Conservation (phyloP, 2,888 invertebrate species). For the Autographa gamma region DNA sequence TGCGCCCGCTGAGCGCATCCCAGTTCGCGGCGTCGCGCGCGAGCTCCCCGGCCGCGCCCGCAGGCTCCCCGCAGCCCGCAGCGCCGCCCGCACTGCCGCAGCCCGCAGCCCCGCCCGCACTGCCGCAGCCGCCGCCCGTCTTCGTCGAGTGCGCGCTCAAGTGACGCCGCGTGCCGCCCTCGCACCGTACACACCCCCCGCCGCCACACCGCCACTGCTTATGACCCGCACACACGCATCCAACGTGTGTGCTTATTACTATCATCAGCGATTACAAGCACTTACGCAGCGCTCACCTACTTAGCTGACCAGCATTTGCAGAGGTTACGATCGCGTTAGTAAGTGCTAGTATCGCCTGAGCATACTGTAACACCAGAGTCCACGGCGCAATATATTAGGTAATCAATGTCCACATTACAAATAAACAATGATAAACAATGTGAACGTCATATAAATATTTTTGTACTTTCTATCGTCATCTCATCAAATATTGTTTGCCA, state of each 20-base stretch:
- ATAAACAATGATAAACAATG: slow-evolving; percentile 4
- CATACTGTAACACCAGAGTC: not conserved
- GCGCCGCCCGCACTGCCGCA: slow-evolving; percentile 10
- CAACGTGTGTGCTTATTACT: not conserved
- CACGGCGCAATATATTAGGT: not conserved
- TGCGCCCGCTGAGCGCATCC: slow-evolving; percentile 89
- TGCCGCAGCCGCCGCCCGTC: slow-evolving; percentile 62
- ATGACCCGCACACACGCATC: not conserved
- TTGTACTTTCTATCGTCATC: not conserved
- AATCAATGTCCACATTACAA: slow-evolving; percentile 4
- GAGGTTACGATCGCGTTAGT: not conserved
- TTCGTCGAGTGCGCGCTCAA: slow-evolving; percentile 87
- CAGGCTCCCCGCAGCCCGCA: slow-evolving; percentile 48
- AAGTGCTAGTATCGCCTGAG: not conserved
- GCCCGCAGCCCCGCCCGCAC: slow-evolving; percentile 40
- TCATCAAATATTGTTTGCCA: not conserved
- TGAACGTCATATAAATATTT: slow-evolving; percentile 7
- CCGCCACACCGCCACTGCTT: slow-evolving; percentile 5
- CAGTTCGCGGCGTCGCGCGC: slow-evolving; percentile 71
- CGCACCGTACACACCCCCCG: slow-evolving; percentile 17
- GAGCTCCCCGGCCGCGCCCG: slow-evolving; percentile 29
- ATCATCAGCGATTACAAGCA: not conserved
- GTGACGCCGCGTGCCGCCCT: slow-evolving; percentile 66
- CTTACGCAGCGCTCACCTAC: not conserved
- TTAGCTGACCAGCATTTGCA: no score